phyloP scores from a whole-genome alignment of 2,113 vertebrate genomes.

The Microcebus ravelobensis region DNA sequence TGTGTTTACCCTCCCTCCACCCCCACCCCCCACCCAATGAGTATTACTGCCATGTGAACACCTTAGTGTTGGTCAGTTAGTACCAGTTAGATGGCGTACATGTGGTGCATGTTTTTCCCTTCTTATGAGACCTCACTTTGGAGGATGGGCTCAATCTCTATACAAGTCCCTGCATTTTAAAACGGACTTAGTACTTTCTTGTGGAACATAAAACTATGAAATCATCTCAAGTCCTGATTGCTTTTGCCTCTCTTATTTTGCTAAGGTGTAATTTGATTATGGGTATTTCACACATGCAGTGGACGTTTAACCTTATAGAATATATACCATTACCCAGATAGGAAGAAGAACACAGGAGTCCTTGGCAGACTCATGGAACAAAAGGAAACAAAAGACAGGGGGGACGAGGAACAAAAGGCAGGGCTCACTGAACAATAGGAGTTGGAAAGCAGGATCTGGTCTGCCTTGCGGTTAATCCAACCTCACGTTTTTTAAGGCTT shows the following conservation, averaged over 20 bases:
- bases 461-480: background rate
- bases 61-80: no score
- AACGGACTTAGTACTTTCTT: background rate
- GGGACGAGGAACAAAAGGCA: background rate
- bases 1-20: no score
- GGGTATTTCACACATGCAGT: conserved; percentile 1
- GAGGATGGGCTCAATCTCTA: no score
- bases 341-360: background rate
- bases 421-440: background rate
- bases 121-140: no score
- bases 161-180: background rate
- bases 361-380: background rate
- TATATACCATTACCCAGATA: background rate
- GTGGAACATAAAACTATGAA: conserved; percentile 13
- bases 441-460: background rate
- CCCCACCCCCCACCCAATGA: no score
- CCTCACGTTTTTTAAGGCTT: conserved; percentile 15
- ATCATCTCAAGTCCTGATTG: background rate
- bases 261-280: background rate
- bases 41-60: no score
- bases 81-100: no score
- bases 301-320: background rate
- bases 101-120: no score
- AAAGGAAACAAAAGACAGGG: background rate
- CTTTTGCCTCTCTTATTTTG: background rate